phyloP scores from a whole-genome alignment of 2,888 invertebrate species.

The Chymomyza procnemis region DNA sequence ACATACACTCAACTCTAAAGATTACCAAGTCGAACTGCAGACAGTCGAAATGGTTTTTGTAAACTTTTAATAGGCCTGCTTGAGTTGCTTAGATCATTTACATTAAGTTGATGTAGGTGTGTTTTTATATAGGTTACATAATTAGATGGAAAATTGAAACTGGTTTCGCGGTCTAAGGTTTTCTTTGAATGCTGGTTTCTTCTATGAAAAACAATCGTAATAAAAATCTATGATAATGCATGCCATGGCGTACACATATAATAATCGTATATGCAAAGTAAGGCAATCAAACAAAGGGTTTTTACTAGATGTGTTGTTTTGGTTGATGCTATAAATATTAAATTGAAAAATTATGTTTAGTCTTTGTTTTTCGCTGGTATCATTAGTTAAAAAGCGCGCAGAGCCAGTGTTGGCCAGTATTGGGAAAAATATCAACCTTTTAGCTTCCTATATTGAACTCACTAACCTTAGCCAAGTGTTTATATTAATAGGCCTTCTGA shows the following conservation, averaged over 20 bases:
- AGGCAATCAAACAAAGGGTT: no score
- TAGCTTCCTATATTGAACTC: no score
- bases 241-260: neutral
- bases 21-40: neutral
- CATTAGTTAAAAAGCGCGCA: no score
- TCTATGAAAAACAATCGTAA: neutral
- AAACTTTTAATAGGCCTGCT: neutral
- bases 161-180: neutral
- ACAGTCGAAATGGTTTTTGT: neutral
- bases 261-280: no score
- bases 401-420: no score
- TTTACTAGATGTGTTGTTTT: no score
- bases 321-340: no score
- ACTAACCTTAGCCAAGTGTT: no score
- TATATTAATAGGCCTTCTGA: no score
- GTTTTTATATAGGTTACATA: neutral
- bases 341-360: no score
- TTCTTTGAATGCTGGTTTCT: neutral
- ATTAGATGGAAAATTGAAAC: neutral
- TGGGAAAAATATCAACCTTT: no score
- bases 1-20: neutral
- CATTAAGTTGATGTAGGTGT: neutral
- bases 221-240: neutral
- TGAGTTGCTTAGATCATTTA: neutral
- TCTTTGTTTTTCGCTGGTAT: no score